These are phyloP conservation scores for Hippocampus abdominalis DNA, from an alignment of 2,113 vertebrate genomes.

Conservation along the genomic window DNA sequence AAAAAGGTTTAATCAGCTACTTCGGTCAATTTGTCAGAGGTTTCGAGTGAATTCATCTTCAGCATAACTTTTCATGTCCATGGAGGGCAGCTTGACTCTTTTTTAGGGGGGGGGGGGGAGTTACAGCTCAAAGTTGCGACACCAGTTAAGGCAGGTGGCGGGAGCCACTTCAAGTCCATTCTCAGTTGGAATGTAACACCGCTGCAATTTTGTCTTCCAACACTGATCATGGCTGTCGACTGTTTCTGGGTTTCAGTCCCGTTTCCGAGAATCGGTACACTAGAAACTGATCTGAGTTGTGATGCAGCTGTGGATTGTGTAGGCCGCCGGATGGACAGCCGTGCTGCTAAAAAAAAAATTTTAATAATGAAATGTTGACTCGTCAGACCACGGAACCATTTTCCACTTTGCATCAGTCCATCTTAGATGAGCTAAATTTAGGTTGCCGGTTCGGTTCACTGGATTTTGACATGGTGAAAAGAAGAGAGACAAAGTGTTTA, in stretches of 20 bases:
- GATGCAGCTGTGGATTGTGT: not conserved
- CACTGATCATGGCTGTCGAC: not conserved
- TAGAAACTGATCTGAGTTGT: not conserved
- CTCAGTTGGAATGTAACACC: not conserved
- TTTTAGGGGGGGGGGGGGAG: no score
- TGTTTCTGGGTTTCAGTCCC: not conserved
- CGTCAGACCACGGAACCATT: no score
- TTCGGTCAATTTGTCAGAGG: not conserved
- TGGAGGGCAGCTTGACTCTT: not conserved
- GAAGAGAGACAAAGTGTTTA: slow-evolving; percentile 8
- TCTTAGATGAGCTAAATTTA: no score
- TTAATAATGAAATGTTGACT: no score
- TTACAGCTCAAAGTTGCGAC: no score
- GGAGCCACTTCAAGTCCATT: not conserved
- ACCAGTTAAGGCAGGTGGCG: not conserved
- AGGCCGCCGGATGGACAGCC: no score
- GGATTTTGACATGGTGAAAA: not conserved
- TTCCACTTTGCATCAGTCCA: no score
- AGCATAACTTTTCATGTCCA: not conserved
- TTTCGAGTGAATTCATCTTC: not conserved
- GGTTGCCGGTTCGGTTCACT: not conserved
- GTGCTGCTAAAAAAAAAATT: not conserved
- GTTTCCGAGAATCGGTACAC: not conserved
- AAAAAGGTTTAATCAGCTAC: not conserved
- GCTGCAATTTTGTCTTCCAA: not conserved